Evolutionary conservation across 2,888 invertebrate species (phyloP).

Genomic region (Latrodectus elegans): DNA sequence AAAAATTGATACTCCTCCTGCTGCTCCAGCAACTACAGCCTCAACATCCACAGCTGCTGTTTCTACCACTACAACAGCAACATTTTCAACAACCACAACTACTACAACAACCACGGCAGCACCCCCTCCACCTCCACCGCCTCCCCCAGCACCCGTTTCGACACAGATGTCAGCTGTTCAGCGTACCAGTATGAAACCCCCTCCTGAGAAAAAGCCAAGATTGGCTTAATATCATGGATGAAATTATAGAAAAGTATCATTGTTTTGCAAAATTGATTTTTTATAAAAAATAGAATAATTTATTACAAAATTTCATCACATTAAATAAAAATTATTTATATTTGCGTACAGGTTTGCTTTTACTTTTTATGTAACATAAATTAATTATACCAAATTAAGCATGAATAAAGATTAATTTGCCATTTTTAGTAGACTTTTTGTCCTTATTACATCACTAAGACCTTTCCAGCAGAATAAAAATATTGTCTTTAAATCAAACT

Average conservation of each 20-base stretch:
- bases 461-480: too few species aligned
- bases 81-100: slow-evolving; percentile 18
- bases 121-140: slow-evolving; percentile 44
- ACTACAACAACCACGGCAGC: slow-evolving; percentile 21
- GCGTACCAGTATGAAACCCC: slow-evolving; percentile 65
- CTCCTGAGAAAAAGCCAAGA: slow-evolving; percentile 67
- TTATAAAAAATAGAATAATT: too few species aligned
- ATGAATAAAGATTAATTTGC: too few species aligned
- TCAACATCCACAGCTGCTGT: slow-evolving; percentile 24
- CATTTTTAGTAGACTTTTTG: too few species aligned
- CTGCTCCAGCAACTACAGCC: slow-evolving; percentile 16
- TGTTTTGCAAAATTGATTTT: not conserved
- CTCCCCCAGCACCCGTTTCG: slow-evolving; percentile 24
- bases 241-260: not conserved
- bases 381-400: too few species aligned
- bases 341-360: too few species aligned
- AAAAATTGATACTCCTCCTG: slow-evolving; percentile 41
- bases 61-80: slow-evolving; percentile 13
- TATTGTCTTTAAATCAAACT: too few species aligned
- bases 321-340: too few species aligned
- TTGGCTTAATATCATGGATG: slow-evolving; percentile 43
- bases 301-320: too few species aligned
- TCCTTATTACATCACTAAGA: too few species aligned
- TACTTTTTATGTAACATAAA: too few species aligned
- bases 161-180: slow-evolving; percentile 5